Evolutionary conservation across 1,140 invertebrate genomes (phyloP).

Genomic region (Drosophila saltans): DNA sequence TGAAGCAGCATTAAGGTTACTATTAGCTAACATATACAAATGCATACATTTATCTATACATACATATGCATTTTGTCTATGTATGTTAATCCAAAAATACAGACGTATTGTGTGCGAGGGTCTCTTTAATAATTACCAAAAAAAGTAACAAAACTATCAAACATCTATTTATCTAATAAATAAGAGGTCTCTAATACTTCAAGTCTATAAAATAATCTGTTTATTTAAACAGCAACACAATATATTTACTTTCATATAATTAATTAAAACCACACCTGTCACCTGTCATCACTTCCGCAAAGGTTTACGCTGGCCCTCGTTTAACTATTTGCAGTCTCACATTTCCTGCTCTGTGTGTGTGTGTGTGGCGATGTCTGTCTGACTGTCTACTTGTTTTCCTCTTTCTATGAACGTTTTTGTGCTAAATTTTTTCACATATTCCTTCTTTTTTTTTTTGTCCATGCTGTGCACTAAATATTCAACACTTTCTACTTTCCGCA

Average conservation of each 20-base stretch:
- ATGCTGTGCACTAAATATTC: constrained; percentile 69
- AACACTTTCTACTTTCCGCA: constrained; percentile 55
- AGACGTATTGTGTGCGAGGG: neutral
- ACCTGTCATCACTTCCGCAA: neutral
- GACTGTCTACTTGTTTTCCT: constrained; percentile 21
- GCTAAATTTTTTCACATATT: constrained; percentile 39
- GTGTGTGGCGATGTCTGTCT: neutral
- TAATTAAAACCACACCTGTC: too few species aligned
- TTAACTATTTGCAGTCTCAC: constrained; percentile 6
- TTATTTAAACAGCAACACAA: too few species aligned
- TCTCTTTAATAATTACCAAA: neutral
- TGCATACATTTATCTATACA: constrained; percentile 20
- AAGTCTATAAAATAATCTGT: neutral
- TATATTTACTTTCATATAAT: too few species aligned
- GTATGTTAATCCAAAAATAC: neutral
- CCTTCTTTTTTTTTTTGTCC: constrained; percentile 23
- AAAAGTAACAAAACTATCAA: neutral
- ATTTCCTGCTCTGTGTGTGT: constrained; percentile 17
- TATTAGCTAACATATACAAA: constrained; percentile 37
- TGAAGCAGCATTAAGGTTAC: constrained; percentile 65
- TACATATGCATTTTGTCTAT: constrained; percentile 16
- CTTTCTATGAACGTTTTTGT: constrained; percentile 43
- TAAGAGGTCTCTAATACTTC: too few species aligned
- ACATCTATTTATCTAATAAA: neutral
- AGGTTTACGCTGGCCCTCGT: neutral